Evolutionary conservation across 2,888 invertebrate species (phyloP).

Genomic region (Scaptomyza parva): DNA sequence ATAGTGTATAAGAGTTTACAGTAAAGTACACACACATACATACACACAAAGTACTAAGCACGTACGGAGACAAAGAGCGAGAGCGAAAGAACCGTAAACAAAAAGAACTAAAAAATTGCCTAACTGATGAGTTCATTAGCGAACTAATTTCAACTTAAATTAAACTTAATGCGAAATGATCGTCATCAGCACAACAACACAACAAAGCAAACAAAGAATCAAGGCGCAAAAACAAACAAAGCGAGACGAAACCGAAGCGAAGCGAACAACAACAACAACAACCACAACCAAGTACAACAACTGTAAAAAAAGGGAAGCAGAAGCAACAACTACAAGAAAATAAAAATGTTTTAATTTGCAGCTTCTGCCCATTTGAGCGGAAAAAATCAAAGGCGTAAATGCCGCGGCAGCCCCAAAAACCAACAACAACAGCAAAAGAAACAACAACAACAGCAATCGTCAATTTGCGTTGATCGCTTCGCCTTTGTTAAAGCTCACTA

Average conservation of each 20-base stretch:
- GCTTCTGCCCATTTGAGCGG: conserved; percentile 77
- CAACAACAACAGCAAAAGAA: conserved; percentile 34
- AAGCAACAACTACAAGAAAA: conserved; percentile 38
- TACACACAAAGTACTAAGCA: not conserved
- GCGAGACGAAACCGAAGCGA: conserved; percentile 32
- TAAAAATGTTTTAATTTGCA: conserved; percentile 81
- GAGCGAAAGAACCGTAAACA: conserved; percentile 34
- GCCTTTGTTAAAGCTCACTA: conserved; percentile 28
- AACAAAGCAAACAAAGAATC: conserved; percentile 80
- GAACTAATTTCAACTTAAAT: conserved; percentile 83
- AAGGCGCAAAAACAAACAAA: conserved; percentile 60
- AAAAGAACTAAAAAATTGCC: conserved; percentile 33
- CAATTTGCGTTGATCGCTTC: conserved; percentile 37
- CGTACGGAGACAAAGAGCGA: not conserved
- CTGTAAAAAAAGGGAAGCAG: conserved; percentile 53
- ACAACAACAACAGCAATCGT: conserved; percentile 24
- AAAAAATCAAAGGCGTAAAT: conserved; percentile 79
- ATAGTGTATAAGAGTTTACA: conserved; percentile 16
- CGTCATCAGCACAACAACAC: conserved; percentile 69
- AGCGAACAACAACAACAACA: conserved; percentile 21
- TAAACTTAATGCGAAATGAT: conserved; percentile 83
- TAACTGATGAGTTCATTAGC: conserved; percentile 83
- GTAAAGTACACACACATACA: not conserved
- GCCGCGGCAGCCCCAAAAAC: conserved; percentile 65
- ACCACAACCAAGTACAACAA: conserved; percentile 36